Base-by-base conservation (phyloP, 1,140 invertebrate species). In the Proctacanthus coquilletti region DNA sequence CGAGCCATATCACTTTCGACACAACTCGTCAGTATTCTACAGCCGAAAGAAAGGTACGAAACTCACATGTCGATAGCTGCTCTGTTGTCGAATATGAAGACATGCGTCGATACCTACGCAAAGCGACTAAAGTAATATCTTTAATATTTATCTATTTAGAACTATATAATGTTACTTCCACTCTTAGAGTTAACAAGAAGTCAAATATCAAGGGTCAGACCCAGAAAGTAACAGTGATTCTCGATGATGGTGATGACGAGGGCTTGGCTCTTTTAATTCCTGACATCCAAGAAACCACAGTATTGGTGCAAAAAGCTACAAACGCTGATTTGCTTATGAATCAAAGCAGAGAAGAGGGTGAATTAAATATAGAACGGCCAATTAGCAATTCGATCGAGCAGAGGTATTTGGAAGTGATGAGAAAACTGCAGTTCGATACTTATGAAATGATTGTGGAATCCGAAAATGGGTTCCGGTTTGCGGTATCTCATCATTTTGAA, bases 401-500 rank as follows among this genome's bases (percentile, higher is more conserved):
- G 52, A 69, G 80, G 19, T 92, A 93, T 58, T 65, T 89, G 30
- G 75, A 78, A 48, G 69, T 85, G 36, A 89, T 94, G 84, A 83
- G 84, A 49, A 75, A 72, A 45, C 64, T 88, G 36, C 87, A 92
- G 63, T 93, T 93, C 61, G 87, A 88, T 59, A 86, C 85, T 5
- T 89, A 74, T 54, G 85, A 93, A 56, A 89, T 94, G 81, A 83
- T 93, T 40, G 70, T 72, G 9, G 87, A 92, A 56, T 54, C 65
- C 38, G 55, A 63, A 21, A 75, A 72, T 44, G 79, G 80, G 14
- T 79, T 81, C 46, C 77, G 82, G 44, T 92, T 93, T 60, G 75
- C 75, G 2, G 75, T 93, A 41, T 76, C 85, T 8, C 85, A 94
- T 70, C 87, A 93, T 65, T 96, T 91, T 57, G 88, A 93, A 56